Evolutionary conservation across 2,113 vertebrate species (phyloP).

Genomic region (Nesogale talazaci): DNA sequence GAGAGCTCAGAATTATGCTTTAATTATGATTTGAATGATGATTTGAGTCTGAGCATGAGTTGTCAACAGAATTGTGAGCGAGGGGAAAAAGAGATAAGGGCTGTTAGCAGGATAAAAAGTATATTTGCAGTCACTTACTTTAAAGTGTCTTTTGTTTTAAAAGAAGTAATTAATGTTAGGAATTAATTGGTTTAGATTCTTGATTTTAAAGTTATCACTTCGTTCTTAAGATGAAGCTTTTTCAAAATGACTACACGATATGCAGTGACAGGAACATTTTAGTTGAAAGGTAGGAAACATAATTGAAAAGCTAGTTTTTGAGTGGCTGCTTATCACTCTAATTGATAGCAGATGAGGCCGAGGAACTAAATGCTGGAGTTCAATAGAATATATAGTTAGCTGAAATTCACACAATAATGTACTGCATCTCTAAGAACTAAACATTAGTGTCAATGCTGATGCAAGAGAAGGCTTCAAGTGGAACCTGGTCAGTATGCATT

Average conservation of each 20-base stretch:
- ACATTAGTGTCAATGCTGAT: slow-evolving; percentile 36
- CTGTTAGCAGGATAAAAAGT: slow-evolving; percentile 71
- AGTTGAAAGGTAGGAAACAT: slow-evolving; percentile 75
- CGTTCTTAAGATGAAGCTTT: slow-evolving; percentile 76
- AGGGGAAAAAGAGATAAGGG: slow-evolving; percentile 71
- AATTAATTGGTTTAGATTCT: slow-evolving; percentile 80
- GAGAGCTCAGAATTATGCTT: slow-evolving; percentile 79
- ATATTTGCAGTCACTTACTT: slow-evolving; percentile 72
- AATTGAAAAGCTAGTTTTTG: slow-evolving; percentile 80
- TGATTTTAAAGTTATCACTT: slow-evolving; percentile 80
- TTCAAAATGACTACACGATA: slow-evolving; percentile 75
- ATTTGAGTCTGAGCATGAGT: slow-evolving; percentile 78
- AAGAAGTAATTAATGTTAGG: slow-evolving; percentile 80
- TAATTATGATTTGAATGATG: slow-evolving; percentile 83
- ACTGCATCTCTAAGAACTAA: slow-evolving; percentile 47
- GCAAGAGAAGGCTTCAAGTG: neutral
- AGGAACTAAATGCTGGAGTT: slow-evolving; percentile 64
- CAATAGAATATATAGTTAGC: slow-evolving; percentile 52
- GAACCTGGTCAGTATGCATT: slow-evolving; percentile 31
- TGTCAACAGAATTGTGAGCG: slow-evolving; percentile 78
- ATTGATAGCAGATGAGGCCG: slow-evolving; percentile 73
- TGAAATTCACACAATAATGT: slow-evolving; percentile 56
- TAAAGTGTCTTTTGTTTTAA: slow-evolving; percentile 80
- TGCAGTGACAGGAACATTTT: slow-evolving; percentile 75
- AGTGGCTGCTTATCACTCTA: slow-evolving; percentile 76